phyloP scores from a whole-genome alignment of 2,888 invertebrate genomes.

The Alsophila aescularia region DNA sequence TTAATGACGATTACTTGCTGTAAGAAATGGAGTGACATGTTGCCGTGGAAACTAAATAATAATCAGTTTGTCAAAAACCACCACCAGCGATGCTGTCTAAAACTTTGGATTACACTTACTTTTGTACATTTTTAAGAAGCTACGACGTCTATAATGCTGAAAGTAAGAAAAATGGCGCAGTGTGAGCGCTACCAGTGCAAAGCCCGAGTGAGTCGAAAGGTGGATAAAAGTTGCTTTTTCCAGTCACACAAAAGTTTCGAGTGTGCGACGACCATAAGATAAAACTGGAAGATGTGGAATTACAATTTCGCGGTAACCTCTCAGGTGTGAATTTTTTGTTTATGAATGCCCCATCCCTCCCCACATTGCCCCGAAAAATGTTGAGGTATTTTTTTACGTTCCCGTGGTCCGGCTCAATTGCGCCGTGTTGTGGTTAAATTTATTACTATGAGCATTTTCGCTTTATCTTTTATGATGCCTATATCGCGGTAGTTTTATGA shows the following conservation, averaged over 20 bases:
- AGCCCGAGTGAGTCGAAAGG: too few species aligned
- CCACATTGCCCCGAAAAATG: slow-evolving; percentile 17
- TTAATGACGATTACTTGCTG: too few species aligned
- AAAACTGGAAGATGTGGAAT: slow-evolving; percentile 53
- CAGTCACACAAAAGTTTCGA: not conserved
- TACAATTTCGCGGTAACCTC: slow-evolving; percentile 49
- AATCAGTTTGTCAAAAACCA: too few species aligned
- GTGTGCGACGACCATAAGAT: slow-evolving; percentile 3
- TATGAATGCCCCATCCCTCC: slow-evolving; percentile 42
- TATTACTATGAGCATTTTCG: slow-evolving; percentile 22
- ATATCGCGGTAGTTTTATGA: slow-evolving; percentile 18
- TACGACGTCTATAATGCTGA: too few species aligned
- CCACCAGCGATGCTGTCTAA: too few species aligned
- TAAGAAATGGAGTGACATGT: too few species aligned
- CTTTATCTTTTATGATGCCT: slow-evolving; percentile 20
- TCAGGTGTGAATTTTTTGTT: slow-evolving; percentile 67
- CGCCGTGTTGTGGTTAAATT: slow-evolving; percentile 27
- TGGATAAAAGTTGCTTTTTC: too few species aligned
- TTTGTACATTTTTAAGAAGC: too few species aligned
- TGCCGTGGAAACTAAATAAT: too few species aligned
- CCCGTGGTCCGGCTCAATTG: slow-evolving; percentile 33
- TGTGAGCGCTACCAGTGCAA: too few species aligned
- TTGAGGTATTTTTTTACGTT: slow-evolving; percentile 27
- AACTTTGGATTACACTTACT: too few species aligned
- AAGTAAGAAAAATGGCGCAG: too few species aligned